Evolutionary conservation across 2,797 vertebrate species (phyloP), one percentile per base, ranked within the genome.

Genomic region (Tenualosa ilisha): DNA sequence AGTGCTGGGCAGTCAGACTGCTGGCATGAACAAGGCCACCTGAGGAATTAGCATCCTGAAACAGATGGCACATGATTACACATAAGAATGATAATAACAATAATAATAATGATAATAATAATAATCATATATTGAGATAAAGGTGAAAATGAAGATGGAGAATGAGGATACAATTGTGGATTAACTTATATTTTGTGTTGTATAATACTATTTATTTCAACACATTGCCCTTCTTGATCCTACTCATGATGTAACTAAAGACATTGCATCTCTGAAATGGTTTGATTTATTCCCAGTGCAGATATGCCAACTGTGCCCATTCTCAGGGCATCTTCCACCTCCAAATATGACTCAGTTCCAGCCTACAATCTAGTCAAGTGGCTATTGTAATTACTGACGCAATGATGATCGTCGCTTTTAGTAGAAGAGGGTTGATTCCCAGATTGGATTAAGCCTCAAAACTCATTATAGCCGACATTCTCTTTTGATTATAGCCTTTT

Each of bases 361-460:
- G 89, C 91, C 86, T 46, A 83, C 85, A 68, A 91, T 84, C 83
- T 46, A 50, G 59, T 63, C 86, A 89, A 88, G 85, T 89, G 87
- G 85, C 87, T 91, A 82, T 87, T 63, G 87, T 89, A 86, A 90
- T 91, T 89, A 87, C 89, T 90, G 87, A 65, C 46, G 63, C 40
- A 20, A 46, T 79, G 40, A 46, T 79, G 40, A 4, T 79, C 15
- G 22, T 79, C 17, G 37, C 40, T 79, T 79, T 75, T 43, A 37
- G 31, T 75, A 40, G 72, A 79, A 46, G 72, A 22, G 72, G 6
- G 3, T 3, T 79, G 72, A 22, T 79, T 6, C 40, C 22, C 20
- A 46, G 37, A 79, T 46, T 79, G 72, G 72, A 79, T 20, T 79
- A 40, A 20, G 15, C 37, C 40, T 75, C 24, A 22, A 61, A 61